Percentiles rank a stretch among this genome's conserved stretches.
Conservation (phyloP, 2,888 invertebrate species). For the Cheilosia impressa region DNA sequence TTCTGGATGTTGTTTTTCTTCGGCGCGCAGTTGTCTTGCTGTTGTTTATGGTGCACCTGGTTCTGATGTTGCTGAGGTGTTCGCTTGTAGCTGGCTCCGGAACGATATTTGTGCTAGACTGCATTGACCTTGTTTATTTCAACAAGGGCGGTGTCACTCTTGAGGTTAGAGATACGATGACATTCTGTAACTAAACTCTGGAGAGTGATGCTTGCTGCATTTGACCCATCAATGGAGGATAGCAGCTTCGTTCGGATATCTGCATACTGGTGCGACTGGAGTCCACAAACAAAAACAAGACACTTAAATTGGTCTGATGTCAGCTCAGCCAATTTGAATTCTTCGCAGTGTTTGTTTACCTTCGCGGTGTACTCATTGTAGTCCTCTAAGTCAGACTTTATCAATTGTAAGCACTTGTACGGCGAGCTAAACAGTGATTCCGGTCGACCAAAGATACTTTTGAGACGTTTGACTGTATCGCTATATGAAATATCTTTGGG, state of each 20-base stretch:
- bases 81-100: too few relatives aligned
- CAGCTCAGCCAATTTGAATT: conserved; percentile 13
- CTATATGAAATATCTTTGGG: not conserved
- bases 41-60: not conserved
- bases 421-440: not conserved
- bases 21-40: not conserved
- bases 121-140: conserved; percentile 13
- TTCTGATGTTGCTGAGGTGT: not conserved
- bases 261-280: conserved; percentile 11
- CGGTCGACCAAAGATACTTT: conserved; percentile 1
- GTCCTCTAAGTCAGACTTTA: not conserved
- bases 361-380: conserved; percentile 9
- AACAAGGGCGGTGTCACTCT: conserved; percentile 8
- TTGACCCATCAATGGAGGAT: conserved; percentile 17
- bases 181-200: conserved; percentile 13
- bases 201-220: conserved; percentile 1
- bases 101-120: too few relatives aligned
- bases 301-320: conserved; percentile 22
- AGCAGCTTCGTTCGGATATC: conserved; percentile 31
- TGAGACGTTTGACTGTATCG: not conserved
- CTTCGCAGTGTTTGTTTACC: conserved; percentile 27
- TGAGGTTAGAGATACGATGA: conserved; percentile 11
- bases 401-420: conserved; percentile 11
- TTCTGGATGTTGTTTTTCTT: not conserved
- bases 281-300: not conserved